These are phyloP conservation scores for Neria commutata DNA, from an alignment of 2,888 invertebrate genomes.

Conservation along the genomic window DNA sequence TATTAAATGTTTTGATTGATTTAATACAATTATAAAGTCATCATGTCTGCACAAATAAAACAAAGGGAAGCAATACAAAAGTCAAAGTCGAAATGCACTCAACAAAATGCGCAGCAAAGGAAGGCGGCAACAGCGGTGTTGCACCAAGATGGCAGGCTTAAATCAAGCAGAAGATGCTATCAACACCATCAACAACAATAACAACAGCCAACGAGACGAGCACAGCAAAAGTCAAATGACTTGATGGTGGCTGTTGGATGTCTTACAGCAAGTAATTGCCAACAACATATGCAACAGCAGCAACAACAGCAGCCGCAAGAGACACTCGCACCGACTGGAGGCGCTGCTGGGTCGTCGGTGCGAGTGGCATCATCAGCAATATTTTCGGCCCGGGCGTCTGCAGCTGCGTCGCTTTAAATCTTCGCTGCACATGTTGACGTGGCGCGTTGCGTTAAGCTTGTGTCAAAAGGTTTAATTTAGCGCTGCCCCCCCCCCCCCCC, in stretches of 20 bases:
- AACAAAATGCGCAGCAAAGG: background rate
- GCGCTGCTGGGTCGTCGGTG: constrained; percentile 11
- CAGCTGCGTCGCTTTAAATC: constrained; percentile 1
- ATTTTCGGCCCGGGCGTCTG: too few relatives aligned
- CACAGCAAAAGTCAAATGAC: constrained; percentile 4
- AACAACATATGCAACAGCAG: background rate
- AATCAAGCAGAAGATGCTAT: constrained; percentile 39
- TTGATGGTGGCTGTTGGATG: constrained; percentile 36
- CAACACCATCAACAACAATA: constrained; percentile 29
- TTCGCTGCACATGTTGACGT: background rate
- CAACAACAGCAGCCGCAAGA: background rate
- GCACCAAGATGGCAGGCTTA: constrained; percentile 34
- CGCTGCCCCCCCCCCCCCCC: constrained; percentile 4
- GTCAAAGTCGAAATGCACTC: background rate
- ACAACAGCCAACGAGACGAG: background rate
- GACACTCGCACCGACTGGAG: background rate
- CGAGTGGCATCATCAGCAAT: background rate
- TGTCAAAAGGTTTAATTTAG: constrained; percentile 32
- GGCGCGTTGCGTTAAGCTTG: constrained; percentile 19
- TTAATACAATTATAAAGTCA: constrained; percentile 22
- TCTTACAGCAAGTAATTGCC: constrained; percentile 28
- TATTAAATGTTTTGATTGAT: constrained; percentile 24
- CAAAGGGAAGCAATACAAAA: constrained; percentile 24
- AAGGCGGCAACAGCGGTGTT: background rate
- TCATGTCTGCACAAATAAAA: background rate